These are phyloP conservation scores for Peromyscus polionotus DNA, from an alignment of 2,113 vertebrate species.

Conservation along the genomic window DNA sequence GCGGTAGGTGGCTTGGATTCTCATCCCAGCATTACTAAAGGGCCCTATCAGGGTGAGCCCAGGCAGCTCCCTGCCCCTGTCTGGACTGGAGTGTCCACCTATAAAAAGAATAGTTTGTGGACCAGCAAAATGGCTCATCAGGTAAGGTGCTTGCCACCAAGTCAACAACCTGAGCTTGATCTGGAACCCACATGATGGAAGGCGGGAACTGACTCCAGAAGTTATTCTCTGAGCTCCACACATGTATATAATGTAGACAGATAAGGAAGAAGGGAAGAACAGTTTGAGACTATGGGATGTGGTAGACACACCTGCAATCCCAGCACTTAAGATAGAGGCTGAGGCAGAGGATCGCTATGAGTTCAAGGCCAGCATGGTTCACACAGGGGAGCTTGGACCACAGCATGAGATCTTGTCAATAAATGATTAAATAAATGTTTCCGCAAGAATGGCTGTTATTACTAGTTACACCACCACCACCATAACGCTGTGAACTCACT, in stretches of 20 bases:
- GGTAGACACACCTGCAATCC: background rate
- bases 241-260: background rate
- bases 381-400: background rate
- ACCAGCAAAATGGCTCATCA: background rate
- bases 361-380: background rate
- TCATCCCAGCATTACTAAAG: background rate
- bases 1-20: background rate
- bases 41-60: background rate
- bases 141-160: background rate
- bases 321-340: background rate
- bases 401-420: background rate
- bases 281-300: background rate
- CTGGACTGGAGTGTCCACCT: background rate
- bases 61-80: background rate
- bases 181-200: background rate
- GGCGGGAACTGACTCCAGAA: background rate
- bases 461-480: background rate
- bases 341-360: background rate
- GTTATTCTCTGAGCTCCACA: background rate
- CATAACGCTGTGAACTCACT: accelerated
- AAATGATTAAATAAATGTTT: background rate
- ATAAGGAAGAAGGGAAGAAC: too few species aligned
- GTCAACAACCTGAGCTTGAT: too few species aligned
- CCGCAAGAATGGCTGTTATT: background rate
- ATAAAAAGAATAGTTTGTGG: background rate